Evolutionary conservation across 2,888 invertebrate species (phyloP), one percentile per base, ranked within the genome.

Genomic region (Vesta saturnalis): DNA sequence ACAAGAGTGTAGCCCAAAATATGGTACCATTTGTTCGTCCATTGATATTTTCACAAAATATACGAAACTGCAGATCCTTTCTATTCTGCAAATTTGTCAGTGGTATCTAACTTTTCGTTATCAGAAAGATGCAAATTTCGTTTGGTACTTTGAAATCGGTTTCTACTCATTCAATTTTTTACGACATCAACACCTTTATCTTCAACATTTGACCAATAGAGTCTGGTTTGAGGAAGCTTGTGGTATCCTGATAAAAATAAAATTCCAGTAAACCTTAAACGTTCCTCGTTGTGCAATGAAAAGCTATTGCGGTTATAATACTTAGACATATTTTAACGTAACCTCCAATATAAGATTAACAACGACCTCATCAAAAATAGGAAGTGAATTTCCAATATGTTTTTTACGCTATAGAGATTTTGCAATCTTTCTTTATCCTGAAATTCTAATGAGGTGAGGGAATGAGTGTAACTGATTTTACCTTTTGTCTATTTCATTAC

Each of bases 51-150:
- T 6, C n/a, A n/a, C n/a, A n/a, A n/a, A n/a, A n/a, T n/a, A n/a
- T n/a, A n/a, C n/a, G n/a, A n/a, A n/a, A n/a, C n/a, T n/a, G n/a
- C n/a, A n/a, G n/a, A n/a, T n/a, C n/a, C n/a, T n/a, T n/a, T n/a
- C n/a, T n/a, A 12, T 10, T 43, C 14, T 2, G 43, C 3, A 43
- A 43, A 43, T 43, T 43, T 43, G 14, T 43, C 43, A 10, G 2
- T 43, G 10, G 10, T 43, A 43, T 43, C 43, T 12, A 43, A 43
- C 12, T 43, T 43, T 2, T 4, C 4, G 12, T 2, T 43, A 14
- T 43, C 60, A 60, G 60, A 15, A 15, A 46, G 19, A 21, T 60
- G 60, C 8, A 22, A n/a, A 47, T 46, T 60, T 47, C 60, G 12
- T n/a, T 22, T 46, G 16, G 46, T 16, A 16, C n/a, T 18, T 60